Percentiles rank a stretch among this genome's conserved stretches.
These are phyloP conservation scores for Dynastes hyllus DNA, from an alignment of 2,888 invertebrate species.

Conservation along the genomic window DNA sequence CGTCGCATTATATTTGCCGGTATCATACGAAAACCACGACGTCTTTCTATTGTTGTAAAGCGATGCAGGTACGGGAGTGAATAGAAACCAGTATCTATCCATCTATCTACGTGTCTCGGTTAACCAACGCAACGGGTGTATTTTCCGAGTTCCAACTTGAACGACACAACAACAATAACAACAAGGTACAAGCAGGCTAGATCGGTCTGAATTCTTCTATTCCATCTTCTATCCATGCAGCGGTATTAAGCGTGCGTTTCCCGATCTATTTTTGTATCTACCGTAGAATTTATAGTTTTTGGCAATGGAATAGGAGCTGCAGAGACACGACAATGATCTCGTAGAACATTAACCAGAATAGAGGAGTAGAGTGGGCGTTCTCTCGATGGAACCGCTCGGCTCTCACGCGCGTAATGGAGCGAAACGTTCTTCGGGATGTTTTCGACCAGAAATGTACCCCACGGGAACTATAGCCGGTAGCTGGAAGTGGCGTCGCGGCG, in stretches of 20 bases:
- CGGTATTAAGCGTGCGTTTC: constrained; percentile 60
- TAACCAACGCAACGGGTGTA: constrained; percentile 59
- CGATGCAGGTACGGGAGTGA: constrained; percentile 34
- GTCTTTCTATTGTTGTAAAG: constrained; percentile 8
- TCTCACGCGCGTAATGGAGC: constrained; percentile 56
- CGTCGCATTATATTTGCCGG: no score
- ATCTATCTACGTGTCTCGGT: not conserved
- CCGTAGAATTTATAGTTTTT: constrained; percentile 64
- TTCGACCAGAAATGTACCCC: constrained; percentile 44
- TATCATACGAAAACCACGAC: constrained; percentile 12
- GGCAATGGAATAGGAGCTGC: constrained; percentile 60
- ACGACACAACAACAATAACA: no score
- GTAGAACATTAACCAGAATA: constrained; percentile 60
- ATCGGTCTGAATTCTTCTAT: not conserved
- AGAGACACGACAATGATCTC: constrained; percentile 59
- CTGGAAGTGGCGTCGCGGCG: not conserved
- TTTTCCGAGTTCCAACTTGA: constrained; percentile 56
- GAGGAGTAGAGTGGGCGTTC: constrained; percentile 63
- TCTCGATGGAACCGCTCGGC: constrained; percentile 56
- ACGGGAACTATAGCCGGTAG: constrained; percentile 32
- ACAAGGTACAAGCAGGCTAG: not conserved
- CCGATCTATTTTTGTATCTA: constrained; percentile 59
- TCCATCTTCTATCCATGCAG: constrained; percentile 62
- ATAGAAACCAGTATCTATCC: constrained; percentile 57
- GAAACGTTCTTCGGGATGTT: constrained; percentile 52